phyloP scores from a whole-genome alignment of 2,797 vertebrate genomes.

The Austrolebias charrua region DNA sequence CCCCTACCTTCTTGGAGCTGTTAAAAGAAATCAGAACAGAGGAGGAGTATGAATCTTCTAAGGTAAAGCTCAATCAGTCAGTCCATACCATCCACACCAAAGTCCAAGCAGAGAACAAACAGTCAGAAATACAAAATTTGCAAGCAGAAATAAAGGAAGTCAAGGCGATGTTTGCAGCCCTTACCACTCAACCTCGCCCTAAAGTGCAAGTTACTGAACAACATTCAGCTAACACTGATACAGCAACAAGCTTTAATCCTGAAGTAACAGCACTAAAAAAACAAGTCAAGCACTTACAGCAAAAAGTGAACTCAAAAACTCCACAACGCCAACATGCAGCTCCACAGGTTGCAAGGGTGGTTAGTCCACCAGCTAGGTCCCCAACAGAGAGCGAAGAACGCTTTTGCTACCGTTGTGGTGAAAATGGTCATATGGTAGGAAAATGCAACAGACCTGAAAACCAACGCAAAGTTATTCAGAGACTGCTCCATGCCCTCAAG shows the following conservation, averaged over 20 bases:
- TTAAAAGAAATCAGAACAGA: background rate
- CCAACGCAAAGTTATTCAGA: too few relatives aligned
- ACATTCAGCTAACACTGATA: background rate
- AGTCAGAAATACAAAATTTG: background rate
- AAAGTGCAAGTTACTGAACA: too few relatives aligned
- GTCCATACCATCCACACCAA: background rate
- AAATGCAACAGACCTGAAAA: constrained; percentile 10
- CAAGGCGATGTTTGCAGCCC: background rate
- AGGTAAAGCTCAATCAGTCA: background rate
- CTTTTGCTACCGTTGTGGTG: background rate
- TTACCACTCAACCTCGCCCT: background rate
- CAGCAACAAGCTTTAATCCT: background rate
- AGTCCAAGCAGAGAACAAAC: background rate
- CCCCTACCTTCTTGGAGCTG: background rate
- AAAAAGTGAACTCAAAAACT: constrained; percentile 4
- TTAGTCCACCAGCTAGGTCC: too few relatives aligned
- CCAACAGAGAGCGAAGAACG: too few relatives aligned
- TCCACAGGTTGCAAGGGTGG: too few relatives aligned
- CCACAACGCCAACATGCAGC: too few relatives aligned
- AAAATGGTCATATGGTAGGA: constrained; percentile 4
- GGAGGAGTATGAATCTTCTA: constrained; percentile 4
- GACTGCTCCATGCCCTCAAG: too few relatives aligned
- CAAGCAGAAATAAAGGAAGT: background rate
- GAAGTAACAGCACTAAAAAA: background rate
- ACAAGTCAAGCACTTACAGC: background rate